Base-by-base conservation (phyloP, 2,797 vertebrate species). In the Pseudochirops cupreus region DNA sequence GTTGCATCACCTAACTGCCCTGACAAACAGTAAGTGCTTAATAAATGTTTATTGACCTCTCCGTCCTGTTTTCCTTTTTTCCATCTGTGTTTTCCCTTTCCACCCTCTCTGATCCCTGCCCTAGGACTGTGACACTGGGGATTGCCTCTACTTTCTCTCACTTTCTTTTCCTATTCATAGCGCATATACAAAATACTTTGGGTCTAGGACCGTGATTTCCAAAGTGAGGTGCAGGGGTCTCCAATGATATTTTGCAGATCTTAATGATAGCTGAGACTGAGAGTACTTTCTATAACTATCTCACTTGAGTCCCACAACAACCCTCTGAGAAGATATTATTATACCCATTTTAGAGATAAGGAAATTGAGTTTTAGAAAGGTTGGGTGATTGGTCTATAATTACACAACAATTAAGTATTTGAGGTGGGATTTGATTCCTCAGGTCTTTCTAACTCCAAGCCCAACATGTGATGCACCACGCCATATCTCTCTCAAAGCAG, bases 141-240 rank as follows among this genome's bases (percentile, higher is more conserved):
- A 67, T n/a, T 67, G 31, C 13, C 59, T 1, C 59, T 67, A 33
- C 59, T 67, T 16, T 67, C 59, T 12, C 16, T 55, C 52, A 29
- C 18, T 55, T 55, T 31, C 53, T 91, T 50, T 55, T 55, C 46
- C 26, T 28, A 14, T 11, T 54, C 50, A 46, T 50, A 11, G 21
- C 56, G 57, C 14, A 33, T 18, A 28, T 18, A 33, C 31, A 24
- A 59, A 56, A 46, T 58, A 90, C 58, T 11, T 24, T 16, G 11
- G 57, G n/a, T n/a, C 4, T 5, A 0, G 0, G 55, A 52, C 4
- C 5, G 14, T 5, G 54, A 4, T 24, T 74, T 52, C 21, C 11
- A 33, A 21, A 46, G 55, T 29, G 53, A 62, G 53, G 87, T 91
- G 54, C 0, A 13, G 39, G 5, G 28, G 28, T 0, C 26, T 14